Percentiles rank a stretch among this genome's conserved stretches.
phyloP scores from a whole-genome alignment of 2,113 vertebrate genomes.

The Malaclemys terrapin region DNA sequence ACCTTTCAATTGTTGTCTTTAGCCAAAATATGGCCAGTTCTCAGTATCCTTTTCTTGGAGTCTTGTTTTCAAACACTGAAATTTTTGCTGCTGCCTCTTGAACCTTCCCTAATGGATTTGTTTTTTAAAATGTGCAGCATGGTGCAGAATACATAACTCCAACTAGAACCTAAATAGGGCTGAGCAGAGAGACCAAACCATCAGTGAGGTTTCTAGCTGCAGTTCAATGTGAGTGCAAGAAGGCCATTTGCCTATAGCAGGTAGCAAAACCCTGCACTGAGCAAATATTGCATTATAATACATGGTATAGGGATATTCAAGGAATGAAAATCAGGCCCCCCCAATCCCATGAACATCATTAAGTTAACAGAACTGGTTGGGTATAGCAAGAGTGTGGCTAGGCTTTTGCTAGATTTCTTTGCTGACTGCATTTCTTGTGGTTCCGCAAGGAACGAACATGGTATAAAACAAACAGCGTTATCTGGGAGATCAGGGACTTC shows the following conservation, averaged over 20 bases:
- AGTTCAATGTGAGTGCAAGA: not conserved
- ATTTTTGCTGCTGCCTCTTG: not conserved
- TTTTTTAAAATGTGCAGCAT: not conserved
- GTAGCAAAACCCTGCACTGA: not conserved
- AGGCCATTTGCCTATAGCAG: not conserved
- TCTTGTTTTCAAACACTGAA: not conserved
- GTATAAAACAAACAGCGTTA: not conserved
- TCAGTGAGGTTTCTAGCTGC: not conserved
- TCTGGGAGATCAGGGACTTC: conserved; percentile 17
- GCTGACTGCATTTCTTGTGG: not conserved
- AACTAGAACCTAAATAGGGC: not conserved
- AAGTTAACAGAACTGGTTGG: not conserved
- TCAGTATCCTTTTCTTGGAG: not conserved
- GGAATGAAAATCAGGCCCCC: not conserved
- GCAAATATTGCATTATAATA: not conserved
- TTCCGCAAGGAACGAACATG: not conserved
- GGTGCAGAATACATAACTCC: not conserved
- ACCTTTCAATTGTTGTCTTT: not conserved
- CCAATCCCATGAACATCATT: not conserved
- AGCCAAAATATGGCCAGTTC: not conserved
- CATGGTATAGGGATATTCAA: not conserved
- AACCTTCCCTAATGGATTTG: not conserved
- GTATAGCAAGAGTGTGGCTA: not conserved
- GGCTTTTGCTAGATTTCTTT: not conserved
- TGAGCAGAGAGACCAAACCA: not conserved